phyloP scores from a whole-genome alignment of 2,888 invertebrate species.

The Kuschelorhynchus macadamiae region DNA sequence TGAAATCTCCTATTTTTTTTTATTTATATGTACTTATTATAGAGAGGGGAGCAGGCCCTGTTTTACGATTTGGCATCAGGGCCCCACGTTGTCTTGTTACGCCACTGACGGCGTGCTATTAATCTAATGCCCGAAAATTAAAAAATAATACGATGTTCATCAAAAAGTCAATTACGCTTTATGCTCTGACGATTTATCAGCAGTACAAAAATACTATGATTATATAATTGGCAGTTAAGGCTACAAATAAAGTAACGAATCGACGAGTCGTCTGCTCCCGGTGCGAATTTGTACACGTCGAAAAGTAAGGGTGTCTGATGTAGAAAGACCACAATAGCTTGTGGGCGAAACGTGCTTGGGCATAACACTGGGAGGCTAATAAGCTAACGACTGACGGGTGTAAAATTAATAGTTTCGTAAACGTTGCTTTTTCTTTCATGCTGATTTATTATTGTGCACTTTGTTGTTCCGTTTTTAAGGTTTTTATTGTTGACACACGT shows the following conservation, averaged over 20 bases:
- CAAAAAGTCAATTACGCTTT: no score
- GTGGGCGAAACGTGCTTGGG: constrained; percentile 64
- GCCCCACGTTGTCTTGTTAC: no score
- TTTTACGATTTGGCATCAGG: no score
- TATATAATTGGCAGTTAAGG: constrained; percentile 14
- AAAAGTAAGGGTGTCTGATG: constrained; percentile 53
- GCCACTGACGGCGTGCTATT: no score
- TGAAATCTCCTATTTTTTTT: no score
- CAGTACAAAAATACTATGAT: not conserved
- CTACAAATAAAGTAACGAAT: constrained; percentile 13
- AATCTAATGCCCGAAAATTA: no score
- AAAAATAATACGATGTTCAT: no score
- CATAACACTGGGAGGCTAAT: constrained; percentile 63
- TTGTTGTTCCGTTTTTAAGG: constrained; percentile 53
- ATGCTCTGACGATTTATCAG: no score
- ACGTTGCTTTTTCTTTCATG: constrained; percentile 54
- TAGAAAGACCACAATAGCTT: constrained; percentile 60
- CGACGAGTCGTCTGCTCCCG: constrained; percentile 21
- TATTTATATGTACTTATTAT: no score
- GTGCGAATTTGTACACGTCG: constrained; percentile 27
- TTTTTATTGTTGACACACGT: constrained; percentile 66
- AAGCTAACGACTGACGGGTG: constrained; percentile 60
- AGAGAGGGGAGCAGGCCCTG: no score
- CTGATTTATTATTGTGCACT: constrained; percentile 65
- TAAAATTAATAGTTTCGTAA: constrained; percentile 52